Base-by-base conservation (phyloP, 2,888 invertebrate species). In the Helicoverpa assulta region DNA sequence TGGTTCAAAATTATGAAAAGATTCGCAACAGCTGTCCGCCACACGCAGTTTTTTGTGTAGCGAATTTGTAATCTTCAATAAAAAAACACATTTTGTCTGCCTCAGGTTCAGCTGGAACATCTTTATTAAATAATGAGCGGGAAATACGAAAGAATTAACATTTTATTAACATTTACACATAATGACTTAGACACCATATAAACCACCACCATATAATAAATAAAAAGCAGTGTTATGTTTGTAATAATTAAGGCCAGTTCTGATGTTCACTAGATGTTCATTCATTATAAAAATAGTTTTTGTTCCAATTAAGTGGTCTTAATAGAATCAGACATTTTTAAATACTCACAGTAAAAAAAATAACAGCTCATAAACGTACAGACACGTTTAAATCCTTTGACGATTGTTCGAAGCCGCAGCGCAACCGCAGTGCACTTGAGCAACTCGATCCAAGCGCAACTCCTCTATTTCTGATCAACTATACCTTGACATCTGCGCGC, bases 381-480 rank as follows among this genome's bases (percentile, higher is more conserved):
- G 33, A 73, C 51, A 60, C 8, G 64, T 62, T 73, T 61, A 67
- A 73, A 68, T 57, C 56, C 51, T 74, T 66, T 74, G 61, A 73
- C 66, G 68, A 79, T 79, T 81, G 58, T 73, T 58, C 68, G 47
- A 26, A 53, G 53, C 52, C 64, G 58, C 63, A 77, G 14, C 53
- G 3, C 26, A 7, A 85, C 88, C 88, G 66, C 86, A 88, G 63
- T 51, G 66, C 66, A 75, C 80, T 80, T 75, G 78, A 78, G 87
- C 73, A 81, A 87, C 83, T 78, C 77, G 87, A 87, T 86, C 78
- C 81, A 80, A 84, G 80, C 75, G 73, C 80, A 78, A 71, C 71
- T 73, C 75, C 80, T 78, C 85, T 89, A 89, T 88, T 87, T 88
- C 77, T 86, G 80, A 81, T 76, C 60, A 67, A 65, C 55, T 75